Evolutionary conservation across 2,888 invertebrate genomes (phyloP).

Genomic region (Spilarctia lutea): DNA sequence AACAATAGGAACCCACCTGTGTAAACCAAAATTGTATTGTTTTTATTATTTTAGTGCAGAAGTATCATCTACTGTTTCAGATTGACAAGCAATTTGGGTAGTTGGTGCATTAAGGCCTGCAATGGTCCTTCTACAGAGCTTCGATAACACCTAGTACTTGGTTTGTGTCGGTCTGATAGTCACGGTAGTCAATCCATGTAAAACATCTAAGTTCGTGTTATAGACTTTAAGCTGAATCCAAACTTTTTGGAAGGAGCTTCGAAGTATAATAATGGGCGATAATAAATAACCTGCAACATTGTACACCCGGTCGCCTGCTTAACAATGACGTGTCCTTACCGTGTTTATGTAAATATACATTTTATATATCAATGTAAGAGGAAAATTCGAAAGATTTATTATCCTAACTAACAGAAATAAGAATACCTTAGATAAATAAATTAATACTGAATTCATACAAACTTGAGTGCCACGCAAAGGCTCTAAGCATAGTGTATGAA

Average conservation of each 20-base stretch:
- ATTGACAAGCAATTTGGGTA: too few species aligned
- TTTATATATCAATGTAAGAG: background rate
- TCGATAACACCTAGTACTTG: too few species aligned
- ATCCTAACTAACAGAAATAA: background rate
- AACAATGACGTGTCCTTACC: constrained; percentile 74
- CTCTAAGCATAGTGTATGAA: constrained; percentile 24
- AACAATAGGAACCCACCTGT: constrained; percentile 64
- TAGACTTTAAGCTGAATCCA: too few species aligned
- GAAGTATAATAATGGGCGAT: background rate
- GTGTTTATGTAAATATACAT: constrained; percentile 4
- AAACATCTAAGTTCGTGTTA: too few species aligned
- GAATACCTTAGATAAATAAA: background rate
- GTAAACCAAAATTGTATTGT: constrained; percentile 43
- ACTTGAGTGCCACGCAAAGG: constrained; percentile 38
- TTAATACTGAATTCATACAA: background rate
- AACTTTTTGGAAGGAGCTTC: background rate
- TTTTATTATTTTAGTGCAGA: background rate
- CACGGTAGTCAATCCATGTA: too few species aligned
- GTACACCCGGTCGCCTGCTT: constrained; percentile 42
- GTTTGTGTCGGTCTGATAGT: too few species aligned
- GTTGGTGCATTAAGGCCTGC: too few species aligned
- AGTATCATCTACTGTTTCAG: too few species aligned
- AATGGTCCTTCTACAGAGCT: too few species aligned
- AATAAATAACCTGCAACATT: constrained; percentile 44
- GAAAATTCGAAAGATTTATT: background rate